Percentiles rank a stretch among this genome's conserved stretches.
phyloP scores from a whole-genome alignment of 2,797 vertebrate species.

The Acipenser oxyrinchus region DNA sequence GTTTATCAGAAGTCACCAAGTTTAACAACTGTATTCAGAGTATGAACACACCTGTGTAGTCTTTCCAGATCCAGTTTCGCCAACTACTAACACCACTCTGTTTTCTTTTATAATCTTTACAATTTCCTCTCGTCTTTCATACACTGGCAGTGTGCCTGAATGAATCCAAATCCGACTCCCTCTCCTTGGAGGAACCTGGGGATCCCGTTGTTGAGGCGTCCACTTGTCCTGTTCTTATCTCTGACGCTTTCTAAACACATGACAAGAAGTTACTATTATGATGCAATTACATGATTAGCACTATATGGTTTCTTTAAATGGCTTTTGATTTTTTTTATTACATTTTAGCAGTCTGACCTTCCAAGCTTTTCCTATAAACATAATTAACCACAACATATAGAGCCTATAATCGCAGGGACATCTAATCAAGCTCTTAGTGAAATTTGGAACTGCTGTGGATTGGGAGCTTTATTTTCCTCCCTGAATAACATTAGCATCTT shows the following conservation, averaged over 20 bases:
- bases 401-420: too few relatives aligned
- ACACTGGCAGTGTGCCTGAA: conserved; percentile 78
- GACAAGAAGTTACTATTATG: too few relatives aligned
- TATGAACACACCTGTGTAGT: conserved; percentile 75
- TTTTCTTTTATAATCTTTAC: conserved; percentile 75
- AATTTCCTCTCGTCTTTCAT: conserved; percentile 76
- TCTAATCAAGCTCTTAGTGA: too few relatives aligned
- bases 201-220: conserved; percentile 71
- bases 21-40: neutral
- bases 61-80: conserved; percentile 94
- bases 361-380: too few relatives aligned
- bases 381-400: too few relatives aligned
- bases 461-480: too few relatives aligned
- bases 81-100: conserved; percentile 78
- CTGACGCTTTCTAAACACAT: conserved; percentile 51
- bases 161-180: conserved; percentile 71
- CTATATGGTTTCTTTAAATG: neutral
- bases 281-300: too few relatives aligned
- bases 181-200: conserved; percentile 72
- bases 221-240: conserved; percentile 68
- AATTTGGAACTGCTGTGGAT: too few relatives aligned
- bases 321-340: conserved; percentile 11
- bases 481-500: too few relatives aligned
- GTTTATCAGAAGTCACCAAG: neutral
- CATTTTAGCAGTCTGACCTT: too few relatives aligned